Conservation (phyloP, 30 jellyfish, hydroid and myxozoan genomes). For the Hydractinia echinata region DNA sequence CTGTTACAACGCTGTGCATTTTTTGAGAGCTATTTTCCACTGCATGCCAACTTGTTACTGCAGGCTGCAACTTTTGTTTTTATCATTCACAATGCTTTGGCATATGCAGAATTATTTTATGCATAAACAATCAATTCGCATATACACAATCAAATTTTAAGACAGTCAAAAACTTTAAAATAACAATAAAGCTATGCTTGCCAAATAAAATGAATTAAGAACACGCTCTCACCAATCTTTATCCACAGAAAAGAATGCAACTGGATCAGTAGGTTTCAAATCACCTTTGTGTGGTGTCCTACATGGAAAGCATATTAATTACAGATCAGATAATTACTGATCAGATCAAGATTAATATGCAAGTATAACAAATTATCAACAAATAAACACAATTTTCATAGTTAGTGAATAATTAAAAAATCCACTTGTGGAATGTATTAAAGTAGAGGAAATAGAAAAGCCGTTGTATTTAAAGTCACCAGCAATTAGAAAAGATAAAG, state of each 20-base stretch:
- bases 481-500: no score
- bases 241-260: conserved; percentile 64
- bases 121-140: background rate
- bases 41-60: no score
- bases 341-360: no score
- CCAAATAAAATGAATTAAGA: background rate
- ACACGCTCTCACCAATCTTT: conserved; percentile 74
- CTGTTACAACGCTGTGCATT: no score
- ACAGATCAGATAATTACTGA: no score
- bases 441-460: background rate
- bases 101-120: no score
- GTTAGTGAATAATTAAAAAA: background rate
- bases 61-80: no score
- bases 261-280: conserved; percentile 71
- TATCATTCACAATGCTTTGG: no score
- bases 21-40: no score
- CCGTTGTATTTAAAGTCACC: no score
- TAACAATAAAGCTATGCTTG: no score
- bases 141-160: background rate
- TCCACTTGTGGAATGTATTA: background rate
- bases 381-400: background rate
- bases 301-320: background rate
- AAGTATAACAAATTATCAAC: conserved; percentile 2
- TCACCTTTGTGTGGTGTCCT: conserved; percentile 29
- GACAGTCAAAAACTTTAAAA: background rate